phyloP scores from a whole-genome alignment of 2,113 vertebrate species.

The Prionailurus viverrinus region DNA sequence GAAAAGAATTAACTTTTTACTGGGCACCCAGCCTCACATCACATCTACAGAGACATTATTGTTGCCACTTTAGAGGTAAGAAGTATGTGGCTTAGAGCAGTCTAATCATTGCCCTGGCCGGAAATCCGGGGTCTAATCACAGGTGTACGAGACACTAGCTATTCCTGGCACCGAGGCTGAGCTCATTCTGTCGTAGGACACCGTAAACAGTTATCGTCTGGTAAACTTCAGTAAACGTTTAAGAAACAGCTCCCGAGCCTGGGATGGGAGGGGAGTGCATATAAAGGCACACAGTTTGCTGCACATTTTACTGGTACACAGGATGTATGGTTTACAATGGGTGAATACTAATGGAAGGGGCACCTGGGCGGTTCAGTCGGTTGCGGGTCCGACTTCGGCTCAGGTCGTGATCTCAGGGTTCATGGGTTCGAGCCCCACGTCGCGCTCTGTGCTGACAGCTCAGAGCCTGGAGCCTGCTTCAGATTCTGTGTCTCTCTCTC shows the following conservation, averaged over 20 bases:
- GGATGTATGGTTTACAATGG: not conserved
- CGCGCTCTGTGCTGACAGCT: too few species aligned
- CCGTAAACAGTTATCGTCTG: not conserved
- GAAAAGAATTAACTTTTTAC: not conserved
- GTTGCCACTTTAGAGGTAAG: not conserved
- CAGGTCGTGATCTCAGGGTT: too few species aligned
- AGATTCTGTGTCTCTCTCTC: too few species aligned
- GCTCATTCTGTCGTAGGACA: not conserved
- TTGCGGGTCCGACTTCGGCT: too few species aligned
- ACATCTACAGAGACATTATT: not conserved
- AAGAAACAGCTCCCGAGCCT: not conserved
- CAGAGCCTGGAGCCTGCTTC: too few species aligned
- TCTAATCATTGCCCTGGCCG: too few species aligned
- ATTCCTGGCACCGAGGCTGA: not conserved
- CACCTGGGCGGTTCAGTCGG: too few species aligned
- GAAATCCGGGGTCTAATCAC: not conserved
- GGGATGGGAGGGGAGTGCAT: not conserved
- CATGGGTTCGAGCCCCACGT: too few species aligned
- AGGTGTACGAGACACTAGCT: rapidly evolving
- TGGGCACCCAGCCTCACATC: not conserved
- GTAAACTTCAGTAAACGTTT: not conserved
- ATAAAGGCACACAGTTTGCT: not conserved
- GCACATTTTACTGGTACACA: not conserved
- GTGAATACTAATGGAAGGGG: too few species aligned
- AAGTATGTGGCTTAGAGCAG: not conserved